Evolutionary conservation across 2,888 invertebrate genomes (phyloP), one percentile per base, ranked within the genome.

Genomic region (Drosophila multiciliata): DNA sequence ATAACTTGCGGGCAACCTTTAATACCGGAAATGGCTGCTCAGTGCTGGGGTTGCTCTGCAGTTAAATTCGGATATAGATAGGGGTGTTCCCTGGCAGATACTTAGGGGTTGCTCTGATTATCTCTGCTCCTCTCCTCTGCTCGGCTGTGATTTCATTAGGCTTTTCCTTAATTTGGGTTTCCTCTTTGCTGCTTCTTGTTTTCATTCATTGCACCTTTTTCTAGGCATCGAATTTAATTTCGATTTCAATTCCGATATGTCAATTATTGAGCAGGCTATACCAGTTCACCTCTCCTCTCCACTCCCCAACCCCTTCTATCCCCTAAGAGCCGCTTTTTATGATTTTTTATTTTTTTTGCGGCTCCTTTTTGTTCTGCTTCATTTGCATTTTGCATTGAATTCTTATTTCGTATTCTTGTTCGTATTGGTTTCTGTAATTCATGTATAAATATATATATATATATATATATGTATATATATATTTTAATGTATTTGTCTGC

Each of bases 341-440:
- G 85, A 82, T 82, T 82, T 66, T 74, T 68, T 36, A 36, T 53
- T 20, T 50, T 32, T 20, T 54, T 38, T 55, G 84, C 73, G 74
- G 62, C 76, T 57, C 83, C 73, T 79, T 80, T 82, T 52, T 61
- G 55, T 71, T 80, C 73, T 78, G 84, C 66, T 83, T 85, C 85
- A 85, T 85, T 85, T 85, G 89, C 85, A 85, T 85, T 87, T 89
- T 82, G 89, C 89, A 85, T 89, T 85, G 85, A 89, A 87, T 81
- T 74, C 66, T 66, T 49, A 62, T 65, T 40, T 45, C 20, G 55
- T 42, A 36, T 75, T 66, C 72, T 64, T 62, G 71, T 68, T 66
- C 62, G 68, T 70, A 62, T 69, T 55, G 45, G 49, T 26, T 69
- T 77, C 58, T 75, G 70, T 77, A 79, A 70, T 77, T 77, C 77